Conservation (phyloP, 92 coral and sea anemone species). For the Heteractis magnifica region DNA sequence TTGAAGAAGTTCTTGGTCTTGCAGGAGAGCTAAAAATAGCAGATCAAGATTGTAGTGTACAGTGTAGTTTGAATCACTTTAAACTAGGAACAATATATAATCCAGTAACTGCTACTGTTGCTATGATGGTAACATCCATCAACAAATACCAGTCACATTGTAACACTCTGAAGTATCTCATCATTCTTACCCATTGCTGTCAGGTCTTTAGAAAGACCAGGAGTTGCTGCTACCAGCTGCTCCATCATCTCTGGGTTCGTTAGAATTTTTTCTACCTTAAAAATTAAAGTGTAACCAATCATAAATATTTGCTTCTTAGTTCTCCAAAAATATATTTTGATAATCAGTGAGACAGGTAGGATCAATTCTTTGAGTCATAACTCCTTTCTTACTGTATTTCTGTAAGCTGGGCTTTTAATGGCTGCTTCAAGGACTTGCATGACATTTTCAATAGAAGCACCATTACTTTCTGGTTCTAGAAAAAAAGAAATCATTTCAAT, state of each 20-base stretch:
- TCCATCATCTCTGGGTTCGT: constrained; percentile 88
- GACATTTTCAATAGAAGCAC: constrained; percentile 65
- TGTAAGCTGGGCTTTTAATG: constrained; percentile 81
- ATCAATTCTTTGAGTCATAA: neutral
- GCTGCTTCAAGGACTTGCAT: constrained; percentile 90
- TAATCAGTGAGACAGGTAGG: too few species aligned
- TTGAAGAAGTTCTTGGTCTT: constrained; percentile 85
- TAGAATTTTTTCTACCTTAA: constrained; percentile 70
- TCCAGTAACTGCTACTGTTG: too few species aligned
- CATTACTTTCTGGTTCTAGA: constrained; percentile 73
- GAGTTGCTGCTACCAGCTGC: constrained; percentile 85
- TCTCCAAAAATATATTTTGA: too few species aligned
- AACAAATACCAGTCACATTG: too few species aligned
- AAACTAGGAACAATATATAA: neutral
- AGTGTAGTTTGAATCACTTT: neutral
- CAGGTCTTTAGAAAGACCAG: constrained; percentile 89
- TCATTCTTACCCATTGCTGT: constrained; percentile 87
- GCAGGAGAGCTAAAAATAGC: constrained; percentile 66
- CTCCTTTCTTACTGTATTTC: constrained; percentile 66
- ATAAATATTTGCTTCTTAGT: too few species aligned
- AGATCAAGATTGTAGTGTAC: neutral
- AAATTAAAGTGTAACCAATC: neutral
- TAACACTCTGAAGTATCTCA: neutral
- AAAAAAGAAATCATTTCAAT: neutral
- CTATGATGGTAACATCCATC: too few species aligned